Percentiles rank a stretch among this genome's conserved stretches.
Conservation (phyloP, 2,113 vertebrate species). For the Marmota flaviventris region DNA sequence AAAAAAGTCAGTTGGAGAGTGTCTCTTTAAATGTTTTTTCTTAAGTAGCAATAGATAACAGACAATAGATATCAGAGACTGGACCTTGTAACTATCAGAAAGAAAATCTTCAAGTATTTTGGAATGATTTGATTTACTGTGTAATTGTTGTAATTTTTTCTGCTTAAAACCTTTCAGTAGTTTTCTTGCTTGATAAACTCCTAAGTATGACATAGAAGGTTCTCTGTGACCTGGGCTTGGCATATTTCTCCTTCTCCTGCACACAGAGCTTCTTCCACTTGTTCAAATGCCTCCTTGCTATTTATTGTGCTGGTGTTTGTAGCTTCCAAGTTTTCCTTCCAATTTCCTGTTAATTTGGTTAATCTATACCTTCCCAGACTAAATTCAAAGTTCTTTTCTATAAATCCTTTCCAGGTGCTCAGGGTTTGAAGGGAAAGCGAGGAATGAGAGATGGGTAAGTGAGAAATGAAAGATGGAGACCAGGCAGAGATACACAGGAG, state of each 20-base stretch:
- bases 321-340: constrained; percentile 12
- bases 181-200: background rate
- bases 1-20: background rate
- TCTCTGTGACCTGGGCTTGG: background rate
- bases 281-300: background rate
- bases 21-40: background rate
- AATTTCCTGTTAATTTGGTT: background rate
- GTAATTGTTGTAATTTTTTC: constrained; percentile 38
- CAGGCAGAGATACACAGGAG: too few relatives aligned
- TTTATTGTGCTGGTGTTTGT: background rate
- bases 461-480: too few relatives aligned
- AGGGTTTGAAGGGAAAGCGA: too few relatives aligned
- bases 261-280: background rate
- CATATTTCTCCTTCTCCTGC: background rate
- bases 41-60: background rate
- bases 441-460: too few relatives aligned
- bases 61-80: background rate
- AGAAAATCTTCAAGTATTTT: background rate
- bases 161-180: background rate
- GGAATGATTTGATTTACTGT: background rate
- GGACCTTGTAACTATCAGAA: background rate
- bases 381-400: background rate
- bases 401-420: background rate
- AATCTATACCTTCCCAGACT: background rate
- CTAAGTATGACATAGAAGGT: background rate